Evolutionary conservation across 2,113 vertebrate genomes (phyloP), one percentile per base, ranked within the genome.

Genomic region (Gobius niger): DNA sequence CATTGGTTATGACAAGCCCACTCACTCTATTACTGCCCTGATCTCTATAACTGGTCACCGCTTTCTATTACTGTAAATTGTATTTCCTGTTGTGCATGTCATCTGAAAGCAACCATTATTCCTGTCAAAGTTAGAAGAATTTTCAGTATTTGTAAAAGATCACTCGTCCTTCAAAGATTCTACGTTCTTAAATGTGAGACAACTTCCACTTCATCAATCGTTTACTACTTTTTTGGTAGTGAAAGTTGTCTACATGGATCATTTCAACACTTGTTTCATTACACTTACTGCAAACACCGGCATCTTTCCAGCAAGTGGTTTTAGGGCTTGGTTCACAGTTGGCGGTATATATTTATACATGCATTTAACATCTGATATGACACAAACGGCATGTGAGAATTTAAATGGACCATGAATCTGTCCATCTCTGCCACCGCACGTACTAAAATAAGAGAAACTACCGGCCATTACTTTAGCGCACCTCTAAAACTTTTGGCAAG

Each of bases 311-410:
- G n/a, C 5, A 4, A 59, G 47, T 52, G 6, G 76, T 59, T 57
- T 69, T 18, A 3, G 47, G 50, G 46, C 40, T 18, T 73, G 54
- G 62, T 41, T 8, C 18, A 62, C 69, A 72, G 69, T 56, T 46
- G 44, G 46, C 5, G 60, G 52, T 62, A 76, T 76, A 73, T 61
- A 76, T 56, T 50, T 52, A 73, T 12, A 64, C 40, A 68, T 41
- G 16, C 34, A 60, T 42, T n/a, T 42, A 60, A 54, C 67, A 75
- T 65, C 49, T 72, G 44, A 68, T n/a, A 68, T 54, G 65, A 68
- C 7, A 62, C n/a, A 71, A 44, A 75, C 44, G 46, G 4, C 51
- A 50, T 24, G 24, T 42, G 60, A 18, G 42, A 44, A 57, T 19
- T 68, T 52, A 40, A 56, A 60, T 18, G 15, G 41, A 34, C 0